Conservation (phyloP, 2,888 invertebrate species). For the Cantharis rufa region DNA sequence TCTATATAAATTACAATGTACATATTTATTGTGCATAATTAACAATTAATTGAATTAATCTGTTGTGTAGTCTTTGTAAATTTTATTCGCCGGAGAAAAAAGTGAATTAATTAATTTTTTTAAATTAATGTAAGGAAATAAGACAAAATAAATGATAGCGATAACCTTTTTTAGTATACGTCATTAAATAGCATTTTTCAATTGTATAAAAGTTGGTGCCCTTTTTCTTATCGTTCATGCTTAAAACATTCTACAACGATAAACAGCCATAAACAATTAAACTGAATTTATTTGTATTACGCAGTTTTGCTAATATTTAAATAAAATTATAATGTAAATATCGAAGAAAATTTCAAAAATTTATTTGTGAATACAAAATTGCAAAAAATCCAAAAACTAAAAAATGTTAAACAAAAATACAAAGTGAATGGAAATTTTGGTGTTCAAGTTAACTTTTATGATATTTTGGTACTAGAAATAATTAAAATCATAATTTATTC, state of each 20-base stretch:
- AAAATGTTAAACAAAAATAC: no score
- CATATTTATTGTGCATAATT: not conserved
- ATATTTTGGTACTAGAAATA: no score
- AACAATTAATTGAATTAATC: not conserved
- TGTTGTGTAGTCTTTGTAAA: not conserved
- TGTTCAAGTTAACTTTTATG: no score
- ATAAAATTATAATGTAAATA: no score
- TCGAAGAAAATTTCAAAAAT: no score
- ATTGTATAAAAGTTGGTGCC: not conserved
- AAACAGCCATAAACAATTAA: not conserved
- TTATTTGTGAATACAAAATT: no score
- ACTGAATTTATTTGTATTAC: not conserved
- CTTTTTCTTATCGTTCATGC: not conserved
- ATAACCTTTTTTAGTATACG: not conserved
- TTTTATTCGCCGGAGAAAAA: not conserved
- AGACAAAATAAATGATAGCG: not conserved
- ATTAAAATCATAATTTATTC: no score
- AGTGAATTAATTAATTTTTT: not conserved
- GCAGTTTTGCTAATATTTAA: not conserved
- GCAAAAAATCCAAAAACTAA: no score
- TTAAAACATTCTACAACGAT: not conserved
- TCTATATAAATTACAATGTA: not conserved
- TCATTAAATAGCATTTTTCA: not conserved
- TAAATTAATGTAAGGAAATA: not conserved
- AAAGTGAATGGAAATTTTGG: no score